Evolutionary conservation across 2,113 vertebrate species (phyloP).

Genomic region (Orientallactaga bullata): DNA sequence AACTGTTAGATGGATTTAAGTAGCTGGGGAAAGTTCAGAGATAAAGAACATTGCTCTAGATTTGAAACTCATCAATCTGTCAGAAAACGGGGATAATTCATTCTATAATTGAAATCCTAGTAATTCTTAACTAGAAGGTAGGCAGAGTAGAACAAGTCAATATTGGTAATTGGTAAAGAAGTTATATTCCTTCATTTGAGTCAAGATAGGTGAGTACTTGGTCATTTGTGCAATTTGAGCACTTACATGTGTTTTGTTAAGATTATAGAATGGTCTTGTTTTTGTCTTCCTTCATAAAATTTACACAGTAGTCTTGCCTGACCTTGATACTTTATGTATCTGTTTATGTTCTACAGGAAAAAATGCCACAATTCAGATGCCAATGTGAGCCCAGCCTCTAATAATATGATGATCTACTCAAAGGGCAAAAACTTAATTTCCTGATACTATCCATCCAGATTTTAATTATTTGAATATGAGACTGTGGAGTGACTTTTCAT

Average conservation of each 20-base stretch:
- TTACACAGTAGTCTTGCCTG: background rate
- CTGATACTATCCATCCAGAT: conserved; percentile 21
- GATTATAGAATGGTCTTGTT: background rate
- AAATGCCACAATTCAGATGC: background rate
- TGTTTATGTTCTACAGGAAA: background rate
- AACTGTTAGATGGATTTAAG: background rate
- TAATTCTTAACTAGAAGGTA: conserved; percentile 7
- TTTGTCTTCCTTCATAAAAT: background rate
- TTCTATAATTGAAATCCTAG: background rate
- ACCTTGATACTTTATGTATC: background rate
- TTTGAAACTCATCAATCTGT: background rate
- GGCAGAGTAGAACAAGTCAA: background rate
- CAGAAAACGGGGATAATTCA: background rate
- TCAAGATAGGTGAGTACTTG: background rate
- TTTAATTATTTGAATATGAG: conserved; percentile 13
- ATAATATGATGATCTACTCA: background rate
- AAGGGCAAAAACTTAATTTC: background rate
- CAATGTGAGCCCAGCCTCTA: background rate
- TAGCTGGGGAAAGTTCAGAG: background rate
- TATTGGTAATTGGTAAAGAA: background rate
- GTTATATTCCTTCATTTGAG: background rate
- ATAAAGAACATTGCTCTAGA: background rate
- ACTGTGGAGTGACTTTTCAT: too few species aligned
- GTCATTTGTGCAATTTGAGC: background rate
- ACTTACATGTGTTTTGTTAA: background rate